Conservation (phyloP, 2,113 vertebrate genomes). For the Neopipo cinnamomea region DNA sequence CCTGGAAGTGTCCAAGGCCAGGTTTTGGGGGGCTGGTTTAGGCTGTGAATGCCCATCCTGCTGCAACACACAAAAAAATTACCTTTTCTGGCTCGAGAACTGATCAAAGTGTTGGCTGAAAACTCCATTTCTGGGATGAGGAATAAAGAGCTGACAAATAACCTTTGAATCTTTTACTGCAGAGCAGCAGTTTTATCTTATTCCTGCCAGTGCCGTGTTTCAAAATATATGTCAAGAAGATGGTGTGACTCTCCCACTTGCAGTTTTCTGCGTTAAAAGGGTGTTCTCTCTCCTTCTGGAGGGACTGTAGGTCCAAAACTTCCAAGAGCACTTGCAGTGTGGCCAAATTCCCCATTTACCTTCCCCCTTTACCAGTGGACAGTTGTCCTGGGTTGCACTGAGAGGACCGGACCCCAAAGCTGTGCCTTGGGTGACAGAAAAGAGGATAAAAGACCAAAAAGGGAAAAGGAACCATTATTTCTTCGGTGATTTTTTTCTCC, state of each 20-base stretch:
- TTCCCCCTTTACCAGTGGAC: neutral
- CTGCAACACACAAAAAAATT: neutral
- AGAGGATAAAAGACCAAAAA: neutral
- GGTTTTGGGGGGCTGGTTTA: neutral
- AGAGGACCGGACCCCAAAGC: neutral
- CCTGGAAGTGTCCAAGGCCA: neutral
- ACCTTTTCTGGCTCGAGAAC: neutral
- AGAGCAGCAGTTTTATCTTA: neutral
- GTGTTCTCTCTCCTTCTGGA: neutral
- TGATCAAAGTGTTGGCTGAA: neutral
- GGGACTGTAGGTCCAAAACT: neutral
- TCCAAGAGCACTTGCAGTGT: accelerated
- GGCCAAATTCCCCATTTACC: neutral
- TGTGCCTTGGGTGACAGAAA: neutral
- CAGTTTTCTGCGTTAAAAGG: neutral
- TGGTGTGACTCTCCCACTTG: neutral
- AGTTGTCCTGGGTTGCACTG: neutral
- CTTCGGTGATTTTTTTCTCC: neutral
- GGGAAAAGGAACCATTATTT: accelerated
- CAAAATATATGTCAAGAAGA: neutral
- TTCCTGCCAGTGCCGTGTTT: neutral
- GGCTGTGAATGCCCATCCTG: neutral
- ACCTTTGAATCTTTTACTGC: neutral
- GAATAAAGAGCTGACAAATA: neutral
- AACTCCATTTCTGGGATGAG: neutral